phyloP scores from a whole-genome alignment of 2,888 invertebrate genomes.

The Branchipolynoe longqiensis region DNA sequence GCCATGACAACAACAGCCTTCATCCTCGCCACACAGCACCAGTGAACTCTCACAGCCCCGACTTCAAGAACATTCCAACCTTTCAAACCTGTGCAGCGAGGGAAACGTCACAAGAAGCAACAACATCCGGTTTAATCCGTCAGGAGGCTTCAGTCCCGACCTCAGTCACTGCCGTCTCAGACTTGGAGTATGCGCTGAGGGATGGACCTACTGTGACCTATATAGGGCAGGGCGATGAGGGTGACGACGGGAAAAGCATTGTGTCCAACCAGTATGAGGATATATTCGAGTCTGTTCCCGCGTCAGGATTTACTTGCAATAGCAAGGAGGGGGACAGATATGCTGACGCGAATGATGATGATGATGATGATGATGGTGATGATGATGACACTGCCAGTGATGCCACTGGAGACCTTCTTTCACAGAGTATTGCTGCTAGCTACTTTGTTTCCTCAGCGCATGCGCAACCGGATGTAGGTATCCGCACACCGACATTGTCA shows the following conservation, averaged over 20 bases:
- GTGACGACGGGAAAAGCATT: background rate
- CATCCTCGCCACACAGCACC: background rate
- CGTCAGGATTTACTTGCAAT: too few relatives aligned
- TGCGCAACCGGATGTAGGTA: background rate
- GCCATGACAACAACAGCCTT: background rate
- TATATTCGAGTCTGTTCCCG: background rate
- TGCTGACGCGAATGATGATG: too few relatives aligned
- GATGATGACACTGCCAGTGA: constrained; percentile 11
- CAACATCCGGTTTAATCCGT: background rate
- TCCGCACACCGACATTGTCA: too few relatives aligned
- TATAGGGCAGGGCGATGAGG: background rate
- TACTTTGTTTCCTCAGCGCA: background rate
- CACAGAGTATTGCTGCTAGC: background rate
- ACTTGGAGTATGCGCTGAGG: too few relatives aligned
- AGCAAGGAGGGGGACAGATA: too few relatives aligned
- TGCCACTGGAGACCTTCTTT: background rate
- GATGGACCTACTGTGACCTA: background rate
- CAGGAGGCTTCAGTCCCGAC: background rate
- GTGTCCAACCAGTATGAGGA: constrained; percentile 38
- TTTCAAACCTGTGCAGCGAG: background rate
- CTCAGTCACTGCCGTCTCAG: too few relatives aligned
- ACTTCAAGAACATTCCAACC: background rate
- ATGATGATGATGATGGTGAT: background rate
- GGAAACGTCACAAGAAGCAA: background rate
- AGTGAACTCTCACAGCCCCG: background rate